These are phyloP conservation scores for Misgurnus anguillicaudatus DNA, from an alignment of 2,113 vertebrate genomes.

Conservation along the genomic window DNA sequence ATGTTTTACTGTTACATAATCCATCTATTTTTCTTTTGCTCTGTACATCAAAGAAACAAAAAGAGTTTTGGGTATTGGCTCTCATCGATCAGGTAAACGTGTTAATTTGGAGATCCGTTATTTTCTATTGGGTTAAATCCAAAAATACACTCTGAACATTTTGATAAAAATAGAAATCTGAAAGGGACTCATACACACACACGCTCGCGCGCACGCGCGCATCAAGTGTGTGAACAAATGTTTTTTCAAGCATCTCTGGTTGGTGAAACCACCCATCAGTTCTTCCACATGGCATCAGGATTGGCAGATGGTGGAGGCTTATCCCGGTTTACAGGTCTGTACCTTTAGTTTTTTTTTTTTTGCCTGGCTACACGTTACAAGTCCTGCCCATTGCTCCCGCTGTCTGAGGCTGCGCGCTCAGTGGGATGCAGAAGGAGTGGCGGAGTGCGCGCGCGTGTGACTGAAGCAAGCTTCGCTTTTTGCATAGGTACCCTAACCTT, in stretches of 20 bases:
- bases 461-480: conserved; percentile 43
- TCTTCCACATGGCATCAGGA: conserved; percentile 23
- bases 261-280: conserved; percentile 50
- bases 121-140: conserved; percentile 29
- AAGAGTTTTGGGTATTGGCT: background rate
- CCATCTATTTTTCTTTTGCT: background rate
- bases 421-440: conserved; percentile 57
- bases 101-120: background rate
- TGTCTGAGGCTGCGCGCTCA: conserved; percentile 53
- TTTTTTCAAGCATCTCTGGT: conserved; percentile 24
- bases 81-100: background rate
- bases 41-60: background rate
- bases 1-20: background rate
- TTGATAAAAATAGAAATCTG: conserved; percentile 46
- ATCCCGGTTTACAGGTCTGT: conserved; percentile 52
- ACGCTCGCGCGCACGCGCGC: conserved; percentile 7
- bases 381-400: conserved; percentile 59
- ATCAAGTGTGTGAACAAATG: conserved; percentile 9
- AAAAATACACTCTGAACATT: conserved; percentile 14
- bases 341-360: conserved; percentile 58
- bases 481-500: conserved; percentile 28
- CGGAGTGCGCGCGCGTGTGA: conserved; percentile 44
- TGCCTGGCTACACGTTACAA: conserved; percentile 56
- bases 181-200: conserved; percentile 41
- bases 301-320: conserved; percentile 51